These are phyloP conservation scores for Melipona quadrifasciata DNA, from an alignment of 1,140 invertebrate genomes.

Conservation along the genomic window DNA sequence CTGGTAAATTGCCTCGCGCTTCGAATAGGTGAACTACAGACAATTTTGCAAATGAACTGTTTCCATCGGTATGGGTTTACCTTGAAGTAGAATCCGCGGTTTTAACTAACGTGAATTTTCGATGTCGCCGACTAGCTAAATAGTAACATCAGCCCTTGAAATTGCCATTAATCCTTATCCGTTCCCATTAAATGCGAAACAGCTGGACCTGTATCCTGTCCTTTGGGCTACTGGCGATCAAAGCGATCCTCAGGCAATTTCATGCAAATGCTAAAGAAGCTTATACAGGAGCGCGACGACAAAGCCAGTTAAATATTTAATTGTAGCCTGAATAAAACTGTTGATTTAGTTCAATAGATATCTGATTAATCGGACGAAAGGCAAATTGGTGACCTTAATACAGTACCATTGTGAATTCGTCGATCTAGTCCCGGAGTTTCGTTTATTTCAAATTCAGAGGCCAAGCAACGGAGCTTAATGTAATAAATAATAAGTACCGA, in stretches of 20 bases:
- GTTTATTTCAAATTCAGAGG: neutral
- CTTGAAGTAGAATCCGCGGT: neutral
- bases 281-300: constrained; percentile 1
- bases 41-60: neutral
- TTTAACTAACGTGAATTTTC: neutral
- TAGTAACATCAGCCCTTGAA: neutral
- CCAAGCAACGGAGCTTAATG: neutral
- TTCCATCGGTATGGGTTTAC: neutral
- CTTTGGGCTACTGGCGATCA: constrained; percentile 49
- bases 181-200: constrained; percentile 41
- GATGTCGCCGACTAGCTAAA: neutral
- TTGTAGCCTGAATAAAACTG: neutral
- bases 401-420: neutral
- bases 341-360: neutral
- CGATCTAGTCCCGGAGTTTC: neutral
- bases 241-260: constrained; percentile 54
- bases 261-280: constrained; percentile 61
- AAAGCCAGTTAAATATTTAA: constrained; percentile 4
- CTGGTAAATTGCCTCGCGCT: neutral
- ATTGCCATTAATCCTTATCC: constrained; percentile 39
- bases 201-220: constrained; percentile 25
- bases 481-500: too few species aligned
- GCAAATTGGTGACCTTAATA: neutral
- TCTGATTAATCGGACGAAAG: neutral
- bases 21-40: too few species aligned